A percentile compares a stretch with the other conserved stretches of the same genome.
Evolutionary conservation across 2,113 vertebrate genomes (phyloP).

Genomic region (Halcyon malimbica): DNA sequence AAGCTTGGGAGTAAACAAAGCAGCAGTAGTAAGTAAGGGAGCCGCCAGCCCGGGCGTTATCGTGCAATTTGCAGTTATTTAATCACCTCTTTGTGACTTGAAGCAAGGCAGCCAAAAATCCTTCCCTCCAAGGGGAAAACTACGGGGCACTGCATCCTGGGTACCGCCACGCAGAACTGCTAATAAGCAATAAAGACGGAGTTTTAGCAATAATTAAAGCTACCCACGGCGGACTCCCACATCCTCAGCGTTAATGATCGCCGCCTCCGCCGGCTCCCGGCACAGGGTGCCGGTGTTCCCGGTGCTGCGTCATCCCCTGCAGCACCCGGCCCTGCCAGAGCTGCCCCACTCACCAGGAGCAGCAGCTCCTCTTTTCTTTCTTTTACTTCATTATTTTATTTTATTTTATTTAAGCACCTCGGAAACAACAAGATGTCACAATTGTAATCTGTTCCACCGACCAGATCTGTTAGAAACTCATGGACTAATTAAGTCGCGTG

Average conservation of each 20-base stretch:
- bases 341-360: accelerated
- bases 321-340: not conserved
- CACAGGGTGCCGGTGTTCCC: not conserved
- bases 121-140: not conserved
- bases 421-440: not conserved
- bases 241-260: not conserved
- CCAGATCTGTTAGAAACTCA: not conserved
- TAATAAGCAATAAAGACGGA: constrained; percentile 59
- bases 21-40: not conserved
- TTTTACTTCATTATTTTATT: not conserved
- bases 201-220: constrained; percentile 70
- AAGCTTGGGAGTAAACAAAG: not conserved
- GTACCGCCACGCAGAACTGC: not conserved
- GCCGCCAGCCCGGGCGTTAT: not conserved
- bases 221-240: constrained; percentile 25
- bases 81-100: not conserved
- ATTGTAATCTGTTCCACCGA: not conserved
- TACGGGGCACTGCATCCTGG: not conserved
- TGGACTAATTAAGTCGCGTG: not conserved
- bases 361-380: not conserved
- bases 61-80: not conserved
- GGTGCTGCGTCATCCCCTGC: accelerated
- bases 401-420: not conserved
- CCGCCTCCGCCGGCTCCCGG: not conserved
- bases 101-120: not conserved